Conservation (phyloP, 2,888 invertebrate species). For the Tetragonula carbonaria region DNA sequence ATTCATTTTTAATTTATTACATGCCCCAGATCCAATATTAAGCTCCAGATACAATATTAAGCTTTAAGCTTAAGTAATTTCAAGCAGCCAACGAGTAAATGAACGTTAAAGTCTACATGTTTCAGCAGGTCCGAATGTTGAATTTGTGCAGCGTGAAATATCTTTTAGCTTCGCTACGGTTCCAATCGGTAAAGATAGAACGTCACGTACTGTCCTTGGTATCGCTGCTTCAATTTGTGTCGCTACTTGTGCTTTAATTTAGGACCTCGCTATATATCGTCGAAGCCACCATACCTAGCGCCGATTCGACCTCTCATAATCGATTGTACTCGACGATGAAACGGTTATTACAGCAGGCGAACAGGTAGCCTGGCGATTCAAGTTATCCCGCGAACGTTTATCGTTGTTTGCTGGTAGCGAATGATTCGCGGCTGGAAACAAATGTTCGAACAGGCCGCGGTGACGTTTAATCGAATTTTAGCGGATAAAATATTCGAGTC, state of each 20-base stretch:
- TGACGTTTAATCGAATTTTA: slow-evolving; percentile 58
- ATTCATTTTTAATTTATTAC: no score
- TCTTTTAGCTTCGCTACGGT: neutral
- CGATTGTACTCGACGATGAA: slow-evolving; percentile 44
- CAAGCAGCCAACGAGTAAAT: neutral
- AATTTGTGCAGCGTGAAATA: neutral
- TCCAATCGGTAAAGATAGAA: neutral
- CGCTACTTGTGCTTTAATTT: slow-evolving; percentile 4
- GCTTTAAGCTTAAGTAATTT: no score
- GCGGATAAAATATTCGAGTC: slow-evolving; percentile 64
- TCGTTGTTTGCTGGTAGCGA: slow-evolving; percentile 29
- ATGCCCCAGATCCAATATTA: no score
- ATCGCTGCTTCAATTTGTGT: neutral
- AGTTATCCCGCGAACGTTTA: slow-evolving; percentile 24
- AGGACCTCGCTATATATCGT: neutral
- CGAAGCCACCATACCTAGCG: slow-evolving; percentile 2
- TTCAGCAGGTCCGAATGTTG: neutral
- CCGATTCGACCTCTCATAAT: slow-evolving; percentile 32
- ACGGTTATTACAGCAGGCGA: slow-evolving; percentile 20
- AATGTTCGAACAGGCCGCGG: slow-evolving; percentile 27
- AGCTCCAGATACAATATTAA: no score
- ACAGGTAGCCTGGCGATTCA: slow-evolving; percentile 7
- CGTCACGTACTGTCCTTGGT: neutral
- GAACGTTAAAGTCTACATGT: neutral
- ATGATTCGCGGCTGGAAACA: slow-evolving; percentile 26